Conservation (phyloP, 2,113 vertebrate genomes). For the Archocentrus centrarchus region DNA sequence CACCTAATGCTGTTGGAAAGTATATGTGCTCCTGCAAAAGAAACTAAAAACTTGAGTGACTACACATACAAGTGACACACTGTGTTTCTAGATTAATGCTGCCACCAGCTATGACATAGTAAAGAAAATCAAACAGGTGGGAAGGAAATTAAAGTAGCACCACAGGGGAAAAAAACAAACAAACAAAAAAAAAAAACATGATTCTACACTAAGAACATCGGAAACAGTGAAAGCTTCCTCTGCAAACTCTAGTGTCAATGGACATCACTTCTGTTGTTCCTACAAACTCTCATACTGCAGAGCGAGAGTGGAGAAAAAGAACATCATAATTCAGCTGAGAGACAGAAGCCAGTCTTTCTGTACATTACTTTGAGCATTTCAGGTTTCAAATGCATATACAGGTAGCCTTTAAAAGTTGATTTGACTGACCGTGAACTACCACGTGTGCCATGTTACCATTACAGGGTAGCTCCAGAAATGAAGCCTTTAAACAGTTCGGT, state of each 20-base stretch:
- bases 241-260: slow-evolving; percentile 16
- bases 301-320: not conserved
- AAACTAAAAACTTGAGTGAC: slow-evolving; percentile 9
- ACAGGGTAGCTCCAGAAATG: slow-evolving; percentile 29
- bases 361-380: slow-evolving; percentile 51
- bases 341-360: slow-evolving; percentile 53
- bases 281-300: not conserved
- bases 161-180: slow-evolving; percentile 16
- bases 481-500: not conserved
- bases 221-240: slow-evolving; percentile 3
- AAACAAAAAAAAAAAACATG: slow-evolving; percentile 18
- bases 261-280: not conserved
- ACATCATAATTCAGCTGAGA: not conserved
- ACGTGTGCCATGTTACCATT: slow-evolving; percentile 60
- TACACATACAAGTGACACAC: not conserved
- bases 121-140: slow-evolving; percentile 21
- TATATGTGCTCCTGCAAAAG: slow-evolving; percentile 7
- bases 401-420: slow-evolving; percentile 6
- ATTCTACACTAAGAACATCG: slow-evolving; percentile 1
- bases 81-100: slow-evolving; percentile 31
- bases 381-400: slow-evolving; percentile 8
- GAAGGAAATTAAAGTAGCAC: slow-evolving; percentile 58
- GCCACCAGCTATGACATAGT: slow-evolving; percentile 7
- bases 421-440: not conserved
- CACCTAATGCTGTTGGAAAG: slow-evolving; percentile 61